Percentiles rank a stretch among this genome's conserved stretches.
Conservation (phyloP, 1,140 invertebrate genomes). For the Andricus grossulariae region DNA sequence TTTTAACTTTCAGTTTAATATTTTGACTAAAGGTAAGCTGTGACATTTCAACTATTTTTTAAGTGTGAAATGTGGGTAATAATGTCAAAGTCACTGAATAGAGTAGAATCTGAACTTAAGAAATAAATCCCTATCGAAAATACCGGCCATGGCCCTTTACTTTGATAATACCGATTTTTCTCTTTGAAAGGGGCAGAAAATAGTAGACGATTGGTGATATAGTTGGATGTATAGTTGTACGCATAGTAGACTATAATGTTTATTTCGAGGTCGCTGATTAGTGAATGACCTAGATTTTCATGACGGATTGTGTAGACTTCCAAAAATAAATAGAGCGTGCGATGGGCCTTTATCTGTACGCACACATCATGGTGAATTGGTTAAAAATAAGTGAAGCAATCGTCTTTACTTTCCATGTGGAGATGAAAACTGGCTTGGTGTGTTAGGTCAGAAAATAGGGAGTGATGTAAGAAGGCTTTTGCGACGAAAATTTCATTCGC, state of each 20-base stretch:
- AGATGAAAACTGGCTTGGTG: neutral
- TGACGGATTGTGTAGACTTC: slow-evolving; percentile 14
- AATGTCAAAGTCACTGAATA: no score
- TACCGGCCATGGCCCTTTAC: no score
- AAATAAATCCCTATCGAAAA: no score
- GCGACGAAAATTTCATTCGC: no score
- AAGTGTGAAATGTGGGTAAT: no score
- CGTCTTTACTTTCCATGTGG: neutral
- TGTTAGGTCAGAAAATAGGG: neutral
- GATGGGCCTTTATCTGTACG: slow-evolving; percentile 1
- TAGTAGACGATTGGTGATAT: slow-evolving; percentile 8
- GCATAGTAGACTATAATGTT: neutral
- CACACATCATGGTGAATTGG: neutral
- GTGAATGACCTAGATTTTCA: slow-evolving; percentile 20
- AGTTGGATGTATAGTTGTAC: neutral
- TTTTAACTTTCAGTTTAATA: no score
- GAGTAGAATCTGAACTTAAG: no score
- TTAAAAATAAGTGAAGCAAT: slow-evolving; percentile 27
- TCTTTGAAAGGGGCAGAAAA: no score
- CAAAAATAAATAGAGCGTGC: slow-evolving; percentile 12
- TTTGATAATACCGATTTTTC: no score
- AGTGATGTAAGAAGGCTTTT: neutral
- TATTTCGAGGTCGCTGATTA: slow-evolving; percentile 26
- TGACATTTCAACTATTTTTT: no score
- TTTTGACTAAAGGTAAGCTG: no score